Conservation (phyloP, 2,888 invertebrate species). For the Kuschelorhynchus macadamiae region DNA sequence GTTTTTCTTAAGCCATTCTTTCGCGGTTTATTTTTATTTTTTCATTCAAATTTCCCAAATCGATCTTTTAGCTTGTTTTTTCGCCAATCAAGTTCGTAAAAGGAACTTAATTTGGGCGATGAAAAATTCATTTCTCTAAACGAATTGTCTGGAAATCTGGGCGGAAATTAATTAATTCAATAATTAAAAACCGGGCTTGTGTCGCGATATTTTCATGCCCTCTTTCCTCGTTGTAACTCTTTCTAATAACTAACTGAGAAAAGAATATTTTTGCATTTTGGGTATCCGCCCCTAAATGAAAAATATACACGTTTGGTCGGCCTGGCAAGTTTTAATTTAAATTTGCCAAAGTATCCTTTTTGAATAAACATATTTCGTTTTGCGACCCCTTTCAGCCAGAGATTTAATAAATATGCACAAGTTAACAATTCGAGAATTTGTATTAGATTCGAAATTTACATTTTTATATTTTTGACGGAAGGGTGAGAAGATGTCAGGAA, state of each 20-base stretch:
- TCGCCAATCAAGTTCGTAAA: conserved; percentile 33
- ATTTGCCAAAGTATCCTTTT: conserved; percentile 64
- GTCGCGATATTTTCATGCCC: conserved; percentile 43
- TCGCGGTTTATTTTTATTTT: conserved; percentile 34
- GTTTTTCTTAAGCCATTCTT: conserved; percentile 47
- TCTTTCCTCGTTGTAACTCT: conserved; percentile 33
- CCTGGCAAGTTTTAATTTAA: conserved; percentile 62
- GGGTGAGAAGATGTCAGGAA: conserved; percentile 40
- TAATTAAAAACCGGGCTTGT: conserved; percentile 54
- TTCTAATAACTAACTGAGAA: conserved; percentile 47
- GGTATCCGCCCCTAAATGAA: conserved; percentile 36
- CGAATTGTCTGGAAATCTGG: conserved; percentile 34
- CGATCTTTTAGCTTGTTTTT: conserved; percentile 31
- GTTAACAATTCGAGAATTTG: conserved; percentile 65
- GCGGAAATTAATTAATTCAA: conserved; percentile 56
- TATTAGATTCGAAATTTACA: conserved; percentile 66
- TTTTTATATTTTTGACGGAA: conserved; percentile 62
- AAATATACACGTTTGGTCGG: conserved; percentile 47
- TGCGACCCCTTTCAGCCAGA: conserved; percentile 59
- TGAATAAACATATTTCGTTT: conserved; percentile 67
- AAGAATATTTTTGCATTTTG: conserved; percentile 50
- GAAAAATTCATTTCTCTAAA: conserved; percentile 49
- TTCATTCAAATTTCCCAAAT: conserved; percentile 23
- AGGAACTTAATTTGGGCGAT: conserved; percentile 25
- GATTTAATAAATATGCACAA: conserved; percentile 66